Evolutionary conservation across 2,113 vertebrate genomes (phyloP), one percentile per base, ranked within the genome.

Genomic region (Plestiodon gilberti): DNA sequence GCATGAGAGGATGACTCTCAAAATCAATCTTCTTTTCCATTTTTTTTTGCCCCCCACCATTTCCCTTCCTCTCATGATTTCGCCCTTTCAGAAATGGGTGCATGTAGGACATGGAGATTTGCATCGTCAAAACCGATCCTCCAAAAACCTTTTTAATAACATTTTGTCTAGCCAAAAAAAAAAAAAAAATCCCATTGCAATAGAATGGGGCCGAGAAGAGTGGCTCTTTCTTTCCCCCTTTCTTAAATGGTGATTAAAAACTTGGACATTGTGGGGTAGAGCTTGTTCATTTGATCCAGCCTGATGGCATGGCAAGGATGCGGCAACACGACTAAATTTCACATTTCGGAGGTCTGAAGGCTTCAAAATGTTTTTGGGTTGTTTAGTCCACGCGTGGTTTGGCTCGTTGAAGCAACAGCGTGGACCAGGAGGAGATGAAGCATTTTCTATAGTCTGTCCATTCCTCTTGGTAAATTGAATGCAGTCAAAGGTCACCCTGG

Each of bases 401-500:
- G 88, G 75, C 80, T 80, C 20, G 87, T 91, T 89, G 82, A 78
- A 90, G 94, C 89, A 48, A 88, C 79, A 85, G 90, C 8, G 43
- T 89, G 90, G 91, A 88, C 89, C 77, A 10, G 84, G 86, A 88
- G 89, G 85, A 87, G 89, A 89, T 40, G 87, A 81, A 89, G 92
- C 81, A 82, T 91, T 92, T 94, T 93, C 94, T 94, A 91, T 94
- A 92, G 92, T 57, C 81, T 90, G 95, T 93, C 95, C 97, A 96
- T 92, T 96, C 96, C 97, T 96, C 87, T 93, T 95, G 96, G 97
- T 97, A 97, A 96, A 96, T 96, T 96, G 95, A 89, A 94, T 97
- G 94, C 94, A 95, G 97, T 97, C 98, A 97, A 97, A 98, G 97
- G 97, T 96, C 97, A 97, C 89, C 95, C 94, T 96, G 96, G 97